A percentile compares a stretch with the other conserved stretches of the same genome.
Conservation (phyloP, 2,888 invertebrate species). For the Apamea crenata region DNA sequence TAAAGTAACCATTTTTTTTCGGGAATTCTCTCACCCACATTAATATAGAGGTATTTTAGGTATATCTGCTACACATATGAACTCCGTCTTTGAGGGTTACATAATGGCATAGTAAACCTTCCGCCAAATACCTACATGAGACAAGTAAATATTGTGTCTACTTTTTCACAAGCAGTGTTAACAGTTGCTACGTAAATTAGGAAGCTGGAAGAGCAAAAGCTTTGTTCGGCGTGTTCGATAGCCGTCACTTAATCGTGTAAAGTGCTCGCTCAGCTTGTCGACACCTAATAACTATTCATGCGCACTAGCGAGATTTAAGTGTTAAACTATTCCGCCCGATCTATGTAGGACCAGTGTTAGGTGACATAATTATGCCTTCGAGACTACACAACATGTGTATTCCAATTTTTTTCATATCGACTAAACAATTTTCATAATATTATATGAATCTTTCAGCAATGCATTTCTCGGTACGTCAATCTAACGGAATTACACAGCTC, state of each 20-base stretch:
- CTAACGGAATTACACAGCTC: neutral
- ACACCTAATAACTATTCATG: slow-evolving; percentile 21
- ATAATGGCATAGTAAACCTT: neutral
- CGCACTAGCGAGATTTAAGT: neutral
- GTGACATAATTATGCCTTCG: neutral
- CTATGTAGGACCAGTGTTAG: neutral
- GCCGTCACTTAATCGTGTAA: neutral
- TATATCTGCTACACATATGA: neutral
- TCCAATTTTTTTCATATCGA: neutral
- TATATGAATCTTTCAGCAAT: neutral
- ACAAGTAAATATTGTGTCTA: slow-evolving; percentile 28
- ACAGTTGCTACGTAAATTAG: neutral
- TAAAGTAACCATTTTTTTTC: neutral
- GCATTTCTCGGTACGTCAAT: neutral
- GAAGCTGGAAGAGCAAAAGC: neutral
- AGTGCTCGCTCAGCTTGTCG: slow-evolving; percentile 1
- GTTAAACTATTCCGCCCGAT: neutral
- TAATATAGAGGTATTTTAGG: neutral
- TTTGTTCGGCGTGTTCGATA: neutral
- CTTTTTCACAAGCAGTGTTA: neutral
- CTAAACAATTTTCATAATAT: neutral
- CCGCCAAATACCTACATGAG: neutral
- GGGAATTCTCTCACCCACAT: neutral
- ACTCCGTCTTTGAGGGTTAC: neutral
- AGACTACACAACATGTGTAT: neutral